A percentile compares a stretch with the other conserved stretches of the same genome.
These are phyloP conservation scores for Meloe dianella DNA, from an alignment of 2,888 invertebrate species.

Conservation along the genomic window DNA sequence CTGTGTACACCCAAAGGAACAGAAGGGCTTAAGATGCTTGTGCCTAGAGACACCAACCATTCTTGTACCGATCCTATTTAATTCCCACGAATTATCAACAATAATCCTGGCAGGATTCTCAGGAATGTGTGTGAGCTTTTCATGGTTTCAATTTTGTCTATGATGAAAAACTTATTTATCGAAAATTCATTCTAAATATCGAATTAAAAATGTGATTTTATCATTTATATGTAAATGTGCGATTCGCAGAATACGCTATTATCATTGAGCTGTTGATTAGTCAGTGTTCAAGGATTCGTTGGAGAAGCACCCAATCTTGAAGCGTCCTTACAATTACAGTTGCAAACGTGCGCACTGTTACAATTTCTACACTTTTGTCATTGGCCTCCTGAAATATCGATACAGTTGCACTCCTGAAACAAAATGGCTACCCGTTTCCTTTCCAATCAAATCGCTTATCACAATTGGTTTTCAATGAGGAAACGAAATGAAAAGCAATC, in stretches of 20 bases:
- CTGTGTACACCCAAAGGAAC: too few relatives aligned
- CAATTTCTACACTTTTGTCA: conserved; percentile 14
- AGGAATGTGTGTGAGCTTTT: too few relatives aligned
- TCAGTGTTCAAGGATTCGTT: conserved; percentile 9
- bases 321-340: conserved; percentile 13
- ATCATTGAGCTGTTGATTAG: conserved; percentile 8
- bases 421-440: conserved; percentile 10
- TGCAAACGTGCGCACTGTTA: conserved; percentile 15
- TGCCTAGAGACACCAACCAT: too few relatives aligned
- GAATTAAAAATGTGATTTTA: too few relatives aligned
- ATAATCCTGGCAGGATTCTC: too few relatives aligned
- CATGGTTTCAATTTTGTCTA: too few relatives aligned
- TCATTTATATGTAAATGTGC: too few relatives aligned
- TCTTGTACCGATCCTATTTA: too few relatives aligned
- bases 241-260: not conserved
- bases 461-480: not conserved
- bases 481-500: not conserved
- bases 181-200: too few relatives aligned
- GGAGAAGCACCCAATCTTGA: not conserved
- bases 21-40: too few relatives aligned
- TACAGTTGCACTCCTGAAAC: conserved; percentile 17
- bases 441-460: not conserved
- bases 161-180: too few relatives aligned
- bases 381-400: conserved; percentile 18
- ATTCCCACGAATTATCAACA: too few relatives aligned